Percentiles rank a stretch among this genome's conserved stretches.
phyloP scores from a whole-genome alignment of 2,797 vertebrate species.

The Malurus splendens region DNA sequence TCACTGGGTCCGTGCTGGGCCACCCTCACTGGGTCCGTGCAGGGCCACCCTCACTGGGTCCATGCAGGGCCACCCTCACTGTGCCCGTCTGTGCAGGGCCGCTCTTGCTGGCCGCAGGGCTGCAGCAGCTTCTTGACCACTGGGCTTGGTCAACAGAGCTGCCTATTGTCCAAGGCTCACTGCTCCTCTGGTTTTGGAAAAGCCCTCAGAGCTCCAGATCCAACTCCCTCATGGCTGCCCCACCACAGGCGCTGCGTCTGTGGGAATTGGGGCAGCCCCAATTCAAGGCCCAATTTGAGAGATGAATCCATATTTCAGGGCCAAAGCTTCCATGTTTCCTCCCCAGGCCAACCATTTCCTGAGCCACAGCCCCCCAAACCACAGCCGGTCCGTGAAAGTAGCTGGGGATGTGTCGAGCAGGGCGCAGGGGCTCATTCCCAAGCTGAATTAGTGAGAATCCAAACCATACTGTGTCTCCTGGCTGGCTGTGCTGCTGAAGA shows the following conservation, averaged over 20 bases:
- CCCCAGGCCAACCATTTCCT: background rate
- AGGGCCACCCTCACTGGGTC: accelerated
- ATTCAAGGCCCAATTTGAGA: background rate
- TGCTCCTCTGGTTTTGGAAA: background rate
- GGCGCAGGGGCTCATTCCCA: background rate
- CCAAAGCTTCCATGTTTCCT: accelerated
- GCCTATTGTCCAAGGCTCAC: background rate
- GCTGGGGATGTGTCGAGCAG: background rate
- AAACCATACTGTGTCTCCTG: background rate
- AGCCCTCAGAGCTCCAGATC: background rate
- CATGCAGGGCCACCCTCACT: accelerated
- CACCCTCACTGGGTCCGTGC: accelerated
- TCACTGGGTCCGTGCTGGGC: too few relatives aligned
- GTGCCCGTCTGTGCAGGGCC: accelerated
- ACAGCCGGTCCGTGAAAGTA: background rate
- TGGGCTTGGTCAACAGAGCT: background rate
- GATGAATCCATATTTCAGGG: background rate
- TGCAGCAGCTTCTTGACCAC: background rate
- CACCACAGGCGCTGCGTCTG: background rate
- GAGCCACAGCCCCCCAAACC: background rate
- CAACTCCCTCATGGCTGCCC: background rate
- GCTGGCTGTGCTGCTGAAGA: background rate
- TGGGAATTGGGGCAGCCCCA: background rate
- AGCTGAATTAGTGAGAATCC: background rate
- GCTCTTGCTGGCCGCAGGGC: accelerated